Evolutionary conservation across 2,113 vertebrate species (phyloP).

Genomic region (Bufo bufo): DNA sequence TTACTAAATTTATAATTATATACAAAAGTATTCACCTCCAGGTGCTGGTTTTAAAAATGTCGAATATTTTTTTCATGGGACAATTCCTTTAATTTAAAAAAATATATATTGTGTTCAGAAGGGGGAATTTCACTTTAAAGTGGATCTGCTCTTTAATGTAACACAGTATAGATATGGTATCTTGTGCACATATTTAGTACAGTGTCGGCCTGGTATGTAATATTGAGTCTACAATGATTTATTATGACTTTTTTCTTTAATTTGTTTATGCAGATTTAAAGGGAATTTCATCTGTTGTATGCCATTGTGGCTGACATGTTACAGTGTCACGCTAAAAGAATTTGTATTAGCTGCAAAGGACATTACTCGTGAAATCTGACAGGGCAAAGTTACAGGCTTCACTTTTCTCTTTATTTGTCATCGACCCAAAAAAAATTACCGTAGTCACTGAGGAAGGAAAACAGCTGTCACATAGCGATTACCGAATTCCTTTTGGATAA

Average conservation of each 20-base stretch:
- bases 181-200: background rate
- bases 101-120: no score
- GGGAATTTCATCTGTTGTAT: background rate
- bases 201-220: background rate
- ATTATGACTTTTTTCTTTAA: background rate
- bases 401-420: constrained; percentile 40
- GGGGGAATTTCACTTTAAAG: no score
- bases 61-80: no score
- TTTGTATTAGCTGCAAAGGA: constrained; percentile 15
- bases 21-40: no score
- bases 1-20: no score
- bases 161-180: background rate
- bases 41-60: no score
- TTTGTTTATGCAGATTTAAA: background rate
- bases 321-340: background rate
- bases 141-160: background rate
- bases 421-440: constrained; percentile 15
- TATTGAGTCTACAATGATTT: constrained; percentile 11
- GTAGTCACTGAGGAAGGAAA: constrained; percentile 24
- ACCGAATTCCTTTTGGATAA: constrained; percentile 29
- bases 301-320: background rate
- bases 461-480: constrained; percentile 31
- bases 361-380: constrained; percentile 33
- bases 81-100: no score
- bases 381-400: background rate